Percentiles rank a stretch among this genome's conserved stretches.
phyloP scores from a whole-genome alignment of 2,888 invertebrate genomes.

The Eupeodes latifasciatus region DNA sequence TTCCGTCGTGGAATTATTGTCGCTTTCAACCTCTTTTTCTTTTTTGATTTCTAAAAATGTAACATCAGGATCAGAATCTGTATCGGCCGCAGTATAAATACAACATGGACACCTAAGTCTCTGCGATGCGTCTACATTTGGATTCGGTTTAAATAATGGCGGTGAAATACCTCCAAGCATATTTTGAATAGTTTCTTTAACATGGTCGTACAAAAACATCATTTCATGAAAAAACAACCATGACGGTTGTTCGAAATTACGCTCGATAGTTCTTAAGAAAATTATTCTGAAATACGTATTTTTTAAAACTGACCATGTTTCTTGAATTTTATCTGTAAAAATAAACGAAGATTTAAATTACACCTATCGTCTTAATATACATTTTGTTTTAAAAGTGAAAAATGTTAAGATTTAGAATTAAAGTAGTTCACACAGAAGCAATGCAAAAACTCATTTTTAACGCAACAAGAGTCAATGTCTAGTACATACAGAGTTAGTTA shows the following conservation, averaged over 20 bases:
- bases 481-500: no score
- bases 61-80: neutral
- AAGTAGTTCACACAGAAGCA: no score
- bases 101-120: constrained; percentile 45
- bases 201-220: constrained; percentile 39
- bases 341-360: neutral
- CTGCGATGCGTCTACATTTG: neutral
- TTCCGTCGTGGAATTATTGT: neutral
- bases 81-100: neutral
- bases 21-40: neutral
- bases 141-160: constrained; percentile 27
- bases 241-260: neutral
- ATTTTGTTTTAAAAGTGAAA: no score
- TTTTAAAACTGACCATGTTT: constrained; percentile 5
- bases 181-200: constrained; percentile 1
- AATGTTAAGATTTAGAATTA: no score
- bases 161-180: constrained; percentile 56
- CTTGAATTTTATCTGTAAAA: constrained; percentile 12
- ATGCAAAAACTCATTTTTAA: no score
- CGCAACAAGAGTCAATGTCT: no score
- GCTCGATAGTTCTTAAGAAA: constrained; percentile 38
- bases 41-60: neutral
- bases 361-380: neutral
- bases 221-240: constrained; percentile 61
- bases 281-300: constrained; percentile 28